These are phyloP conservation scores for Phania funesta DNA, from an alignment of 2,888 invertebrate species.

Conservation along the genomic window DNA sequence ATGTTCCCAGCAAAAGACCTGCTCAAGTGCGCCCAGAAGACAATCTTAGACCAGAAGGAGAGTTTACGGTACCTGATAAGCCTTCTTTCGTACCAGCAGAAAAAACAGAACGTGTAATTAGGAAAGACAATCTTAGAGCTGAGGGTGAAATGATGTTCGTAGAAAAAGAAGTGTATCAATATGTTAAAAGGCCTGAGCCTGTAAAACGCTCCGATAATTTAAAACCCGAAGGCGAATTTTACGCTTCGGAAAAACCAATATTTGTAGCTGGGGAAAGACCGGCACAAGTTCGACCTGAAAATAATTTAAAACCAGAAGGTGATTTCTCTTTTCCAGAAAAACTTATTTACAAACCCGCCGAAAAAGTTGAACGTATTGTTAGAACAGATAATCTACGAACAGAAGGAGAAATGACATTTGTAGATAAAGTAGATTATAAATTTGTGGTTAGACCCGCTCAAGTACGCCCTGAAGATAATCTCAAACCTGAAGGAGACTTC, in stretches of 20 bases:
- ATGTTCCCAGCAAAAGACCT: constrained; percentile 81
- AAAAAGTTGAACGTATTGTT: constrained; percentile 78
- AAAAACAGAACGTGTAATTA: constrained; percentile 79
- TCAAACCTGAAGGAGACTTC: constrained; percentile 82
- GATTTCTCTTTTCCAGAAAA: constrained; percentile 72
- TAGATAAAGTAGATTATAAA: constrained; percentile 72
- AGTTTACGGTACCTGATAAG: constrained; percentile 71
- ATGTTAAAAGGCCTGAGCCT: constrained; percentile 80
- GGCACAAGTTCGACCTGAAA: constrained; percentile 82
- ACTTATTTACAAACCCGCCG: constrained; percentile 43
- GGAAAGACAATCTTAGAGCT: constrained; percentile 81
- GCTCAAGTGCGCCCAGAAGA: constrained; percentile 82
- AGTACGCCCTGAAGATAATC: too few species aligned
- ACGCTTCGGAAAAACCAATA: constrained; percentile 76
- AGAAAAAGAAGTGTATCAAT: constrained; percentile 74
- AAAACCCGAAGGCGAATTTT: constrained; percentile 82
- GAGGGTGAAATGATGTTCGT: constrained; percentile 67
- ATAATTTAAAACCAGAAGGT: constrained; percentile 77
- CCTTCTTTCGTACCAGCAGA: constrained; percentile 49
- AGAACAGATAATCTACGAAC: constrained; percentile 82
- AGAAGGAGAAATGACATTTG: constrained; percentile 66
- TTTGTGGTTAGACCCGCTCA: too few species aligned
- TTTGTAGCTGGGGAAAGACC: constrained; percentile 81
- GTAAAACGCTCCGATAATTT: constrained; percentile 83
- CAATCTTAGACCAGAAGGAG: constrained; percentile 76